Conservation (phyloP, 2,888 invertebrate genomes). For the Aphidius colemani region DNA sequence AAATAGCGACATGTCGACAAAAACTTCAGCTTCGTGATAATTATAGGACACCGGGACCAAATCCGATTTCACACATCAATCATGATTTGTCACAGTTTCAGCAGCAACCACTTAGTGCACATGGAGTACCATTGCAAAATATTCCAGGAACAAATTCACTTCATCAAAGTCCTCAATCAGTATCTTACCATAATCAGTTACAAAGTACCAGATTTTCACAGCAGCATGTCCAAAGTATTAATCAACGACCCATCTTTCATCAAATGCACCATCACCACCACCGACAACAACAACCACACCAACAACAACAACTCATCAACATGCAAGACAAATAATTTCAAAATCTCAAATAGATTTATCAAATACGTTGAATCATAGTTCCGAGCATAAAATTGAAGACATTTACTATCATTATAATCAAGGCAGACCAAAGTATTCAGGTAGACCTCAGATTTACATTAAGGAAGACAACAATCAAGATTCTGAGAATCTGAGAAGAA, state of each 20-base stretch:
- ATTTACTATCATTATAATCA: slow-evolving; percentile 54
- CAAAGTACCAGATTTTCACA: slow-evolving; percentile 53
- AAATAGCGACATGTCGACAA: slow-evolving; percentile 49
- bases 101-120: slow-evolving; percentile 45
- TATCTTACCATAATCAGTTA: slow-evolving; percentile 52
- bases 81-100: slow-evolving; percentile 21
- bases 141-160: slow-evolving; percentile 31
- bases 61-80: no score
- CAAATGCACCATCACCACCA: slow-evolving; percentile 63
- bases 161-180: slow-evolving; percentile 50
- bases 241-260: slow-evolving; percentile 54
- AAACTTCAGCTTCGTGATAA: slow-evolving; percentile 48
- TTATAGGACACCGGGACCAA: slow-evolving; percentile 39
- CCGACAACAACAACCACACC: slow-evolving; percentile 51
- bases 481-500: slow-evolving; percentile 48
- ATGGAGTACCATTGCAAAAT: slow-evolving; percentile 47
- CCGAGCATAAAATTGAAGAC: slow-evolving; percentile 50
- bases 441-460: slow-evolving; percentile 52
- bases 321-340: slow-evolving; percentile 50
- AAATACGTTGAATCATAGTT: slow-evolving; percentile 51
- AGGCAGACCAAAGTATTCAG: slow-evolving; percentile 46
- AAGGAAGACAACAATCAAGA: slow-evolving; percentile 48
- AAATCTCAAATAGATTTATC: slow-evolving; percentile 55
- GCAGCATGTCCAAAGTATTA: slow-evolving; percentile 55
- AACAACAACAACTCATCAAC: slow-evolving; percentile 48